Evolutionary conservation across 1,140 invertebrate genomes (phyloP), one percentile per base, ranked within the genome.

Genomic region (Schmidtea mediterranea): DNA sequence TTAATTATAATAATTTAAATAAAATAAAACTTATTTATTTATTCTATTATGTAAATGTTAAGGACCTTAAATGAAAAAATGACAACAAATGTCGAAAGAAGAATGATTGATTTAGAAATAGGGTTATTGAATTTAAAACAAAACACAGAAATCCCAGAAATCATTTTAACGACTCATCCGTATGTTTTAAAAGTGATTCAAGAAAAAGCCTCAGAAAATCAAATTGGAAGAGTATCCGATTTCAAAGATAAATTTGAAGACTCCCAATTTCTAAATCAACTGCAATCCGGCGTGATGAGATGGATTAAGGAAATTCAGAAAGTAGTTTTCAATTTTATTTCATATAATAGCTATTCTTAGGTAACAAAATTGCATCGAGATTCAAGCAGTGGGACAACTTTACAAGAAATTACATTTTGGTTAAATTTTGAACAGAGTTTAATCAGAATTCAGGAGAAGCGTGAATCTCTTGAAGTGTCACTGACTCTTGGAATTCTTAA

Each of bases 251-350:
- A 62, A 51, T 62, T 70, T 3, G 83, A 95, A 66, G 89, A 97
- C 71, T 86, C 87, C 0, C 80, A 79, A 43, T 95, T 97, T 63
- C 67, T 98, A 0, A 98, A 98, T 69, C 78, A 81, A 58, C 69
- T 98, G 10, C 87, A 95, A 62, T 83, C 82, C 69, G 84, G 84
- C 40, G 90, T 97, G 0, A 95, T 92, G 62, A 74, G 87, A 52
- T 98, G 92, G 92, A 97, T 95, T 51, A 79, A 87, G 59, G 92
- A 97, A 71, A 97, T 98, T 57, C 90, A 94, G 64, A 97, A 97
- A 69, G 46, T 32, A n/a, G n/a, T n/a, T n/a, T n/a, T n/a, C n/a
- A n/a, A n/a, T n/a, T n/a, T n/a, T n/a, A n/a, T n/a, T n/a, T n/a
- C n/a, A n/a, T n/a, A n/a, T n/a, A n/a, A n/a, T n/a, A n/a, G n/a